phyloP scores from a whole-genome alignment of 2,113 vertebrate species.

The Bothrops jararaca region DNA sequence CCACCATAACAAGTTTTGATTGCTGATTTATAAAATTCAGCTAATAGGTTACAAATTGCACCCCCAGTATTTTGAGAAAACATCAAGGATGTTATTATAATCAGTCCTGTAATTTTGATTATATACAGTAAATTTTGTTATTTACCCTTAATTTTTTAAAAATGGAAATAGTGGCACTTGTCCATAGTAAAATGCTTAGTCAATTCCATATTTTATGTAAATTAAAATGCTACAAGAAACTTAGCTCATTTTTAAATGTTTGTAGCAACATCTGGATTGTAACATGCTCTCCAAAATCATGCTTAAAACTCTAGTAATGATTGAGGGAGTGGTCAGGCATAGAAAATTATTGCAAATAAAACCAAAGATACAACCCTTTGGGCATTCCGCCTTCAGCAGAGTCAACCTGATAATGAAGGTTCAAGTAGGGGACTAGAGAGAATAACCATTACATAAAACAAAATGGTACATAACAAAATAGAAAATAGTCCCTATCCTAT shows the following conservation, averaged over 20 bases:
- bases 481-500: neutral
- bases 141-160: neutral
- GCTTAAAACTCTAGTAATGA: neutral
- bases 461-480: neutral
- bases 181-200: neutral
- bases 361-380: neutral
- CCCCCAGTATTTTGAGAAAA: neutral
- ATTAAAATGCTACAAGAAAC: neutral
- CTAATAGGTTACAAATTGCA: neutral
- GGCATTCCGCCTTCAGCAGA: neutral
- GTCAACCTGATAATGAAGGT: neutral
- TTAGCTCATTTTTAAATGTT: neutral
- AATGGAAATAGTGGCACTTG: neutral
- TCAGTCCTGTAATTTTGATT: neutral
- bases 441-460: neutral
- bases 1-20: neutral
- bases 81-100: neutral
- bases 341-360: neutral
- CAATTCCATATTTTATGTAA: neutral
- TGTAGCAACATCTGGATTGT: neutral
- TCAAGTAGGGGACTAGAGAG: neutral
- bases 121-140: neutral
- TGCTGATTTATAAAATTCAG: neutral
- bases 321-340: neutral
- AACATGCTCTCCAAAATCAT: neutral